These are phyloP conservation scores for Delia radicum DNA, from an alignment of 1,140 invertebrate species.

Conservation along the genomic window DNA sequence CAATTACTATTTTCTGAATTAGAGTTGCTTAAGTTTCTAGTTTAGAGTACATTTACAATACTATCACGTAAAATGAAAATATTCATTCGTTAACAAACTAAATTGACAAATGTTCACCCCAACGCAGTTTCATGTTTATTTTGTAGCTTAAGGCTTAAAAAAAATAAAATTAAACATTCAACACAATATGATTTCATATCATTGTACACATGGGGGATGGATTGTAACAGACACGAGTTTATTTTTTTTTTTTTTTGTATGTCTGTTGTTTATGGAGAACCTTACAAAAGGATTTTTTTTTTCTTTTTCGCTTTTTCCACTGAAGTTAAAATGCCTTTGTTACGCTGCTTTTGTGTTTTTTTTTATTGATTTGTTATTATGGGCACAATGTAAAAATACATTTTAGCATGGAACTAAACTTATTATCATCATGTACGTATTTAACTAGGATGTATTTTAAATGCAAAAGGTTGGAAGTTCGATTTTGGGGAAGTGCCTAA, in stretches of 20 bases:
- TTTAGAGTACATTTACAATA: neutral
- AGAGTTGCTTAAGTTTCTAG: no score
- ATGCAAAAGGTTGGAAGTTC: neutral
- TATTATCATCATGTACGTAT: neutral
- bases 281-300: neutral
- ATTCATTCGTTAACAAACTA: neutral
- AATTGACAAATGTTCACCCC: neutral
- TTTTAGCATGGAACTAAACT: neutral
- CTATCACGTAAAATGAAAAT: neutral
- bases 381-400: neutral
- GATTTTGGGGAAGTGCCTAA: neutral
- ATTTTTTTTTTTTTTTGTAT: neutral
- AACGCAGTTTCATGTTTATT: neutral
- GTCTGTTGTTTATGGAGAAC: neutral
- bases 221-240: neutral
- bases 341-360: neutral
- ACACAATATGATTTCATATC: slow-evolving; percentile 12
- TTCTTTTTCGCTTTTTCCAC: neutral
- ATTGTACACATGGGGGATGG: neutral
- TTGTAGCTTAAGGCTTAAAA: neutral
- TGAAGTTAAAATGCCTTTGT: slow-evolving; percentile 7
- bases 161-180: neutral
- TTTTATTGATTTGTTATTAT: slow-evolving; percentile 2
- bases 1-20: no score
- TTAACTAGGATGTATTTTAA: neutral